Percentiles rank a stretch among this genome's conserved stretches.
Evolutionary conservation across 2,113 vertebrate species (phyloP).

Genomic region (Pica pica): DNA sequence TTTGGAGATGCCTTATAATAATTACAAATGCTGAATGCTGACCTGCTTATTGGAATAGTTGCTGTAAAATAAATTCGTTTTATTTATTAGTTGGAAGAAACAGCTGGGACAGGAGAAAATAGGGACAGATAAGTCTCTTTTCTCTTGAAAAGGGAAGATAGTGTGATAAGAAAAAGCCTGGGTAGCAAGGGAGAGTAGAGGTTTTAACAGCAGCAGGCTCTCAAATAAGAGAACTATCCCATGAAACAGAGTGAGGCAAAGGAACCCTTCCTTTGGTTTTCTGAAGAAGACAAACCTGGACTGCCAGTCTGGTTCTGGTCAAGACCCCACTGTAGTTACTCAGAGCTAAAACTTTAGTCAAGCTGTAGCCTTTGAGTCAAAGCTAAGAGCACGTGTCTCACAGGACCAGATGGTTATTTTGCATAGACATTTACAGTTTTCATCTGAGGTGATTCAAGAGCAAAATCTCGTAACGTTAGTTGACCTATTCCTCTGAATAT

Average conservation of each 20-base stretch:
- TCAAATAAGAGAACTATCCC: not conserved
- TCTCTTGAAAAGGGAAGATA: not conserved
- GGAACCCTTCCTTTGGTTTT: not conserved
- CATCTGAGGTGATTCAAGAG: not conserved
- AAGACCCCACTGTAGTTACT: not conserved
- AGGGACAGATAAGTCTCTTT: not conserved
- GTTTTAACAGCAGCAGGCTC: not conserved
- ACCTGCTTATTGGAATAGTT: not conserved
- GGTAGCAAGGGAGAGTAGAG: not conserved
- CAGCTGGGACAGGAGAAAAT: not conserved
- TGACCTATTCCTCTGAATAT: not conserved
- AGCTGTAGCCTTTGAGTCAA: not conserved
- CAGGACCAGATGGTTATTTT: not conserved
- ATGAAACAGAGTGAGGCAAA: not conserved
- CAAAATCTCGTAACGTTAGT: not conserved
- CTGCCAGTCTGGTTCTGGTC: not conserved
- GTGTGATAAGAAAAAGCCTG: not conserved
- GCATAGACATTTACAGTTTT: not conserved
- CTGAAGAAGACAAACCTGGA: not conserved
- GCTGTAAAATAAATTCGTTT: not conserved
- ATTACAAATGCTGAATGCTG: not conserved
- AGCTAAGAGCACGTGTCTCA: not conserved
- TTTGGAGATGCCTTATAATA: not conserved
- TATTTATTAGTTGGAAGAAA: not conserved
- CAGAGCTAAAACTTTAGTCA: not conserved